These are phyloP conservation scores for Procavia capensis DNA, from an alignment of 2,113 vertebrate genomes.

Conservation along the genomic window DNA sequence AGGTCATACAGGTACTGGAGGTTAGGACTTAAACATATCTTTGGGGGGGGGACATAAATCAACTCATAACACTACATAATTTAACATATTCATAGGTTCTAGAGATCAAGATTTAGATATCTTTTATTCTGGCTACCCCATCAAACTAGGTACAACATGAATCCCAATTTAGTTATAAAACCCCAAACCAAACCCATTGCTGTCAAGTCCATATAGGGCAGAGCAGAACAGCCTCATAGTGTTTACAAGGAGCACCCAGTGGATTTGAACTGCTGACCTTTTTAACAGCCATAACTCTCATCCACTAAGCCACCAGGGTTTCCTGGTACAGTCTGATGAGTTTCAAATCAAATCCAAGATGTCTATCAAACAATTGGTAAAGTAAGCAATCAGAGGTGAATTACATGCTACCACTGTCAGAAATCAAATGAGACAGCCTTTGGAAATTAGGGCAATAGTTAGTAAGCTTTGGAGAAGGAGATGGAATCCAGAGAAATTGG, in stretches of 20 bases:
- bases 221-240: too few species aligned
- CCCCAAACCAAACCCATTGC: too few species aligned
- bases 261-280: too few species aligned
- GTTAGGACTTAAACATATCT: background rate
- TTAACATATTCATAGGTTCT: background rate
- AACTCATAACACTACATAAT: background rate
- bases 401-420: background rate
- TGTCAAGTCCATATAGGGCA: too few species aligned
- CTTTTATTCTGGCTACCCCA: background rate
- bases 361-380: constrained; percentile 6
- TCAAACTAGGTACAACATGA: background rate
- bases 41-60: background rate
- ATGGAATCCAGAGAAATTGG: background rate
- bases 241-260: too few species aligned
- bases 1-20: background rate
- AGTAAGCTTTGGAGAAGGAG: constrained; percentile 11
- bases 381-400: background rate
- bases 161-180: background rate
- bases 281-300: too few species aligned
- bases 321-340: background rate
- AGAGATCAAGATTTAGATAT: background rate
- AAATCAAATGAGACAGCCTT: constrained; percentile 6
- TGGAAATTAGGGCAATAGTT: constrained; percentile 29
- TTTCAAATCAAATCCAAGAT: constrained; percentile 43
- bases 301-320: too few species aligned